Conservation (phyloP, 2,113 vertebrate species). For the Chlamydotis undulata region DNA sequence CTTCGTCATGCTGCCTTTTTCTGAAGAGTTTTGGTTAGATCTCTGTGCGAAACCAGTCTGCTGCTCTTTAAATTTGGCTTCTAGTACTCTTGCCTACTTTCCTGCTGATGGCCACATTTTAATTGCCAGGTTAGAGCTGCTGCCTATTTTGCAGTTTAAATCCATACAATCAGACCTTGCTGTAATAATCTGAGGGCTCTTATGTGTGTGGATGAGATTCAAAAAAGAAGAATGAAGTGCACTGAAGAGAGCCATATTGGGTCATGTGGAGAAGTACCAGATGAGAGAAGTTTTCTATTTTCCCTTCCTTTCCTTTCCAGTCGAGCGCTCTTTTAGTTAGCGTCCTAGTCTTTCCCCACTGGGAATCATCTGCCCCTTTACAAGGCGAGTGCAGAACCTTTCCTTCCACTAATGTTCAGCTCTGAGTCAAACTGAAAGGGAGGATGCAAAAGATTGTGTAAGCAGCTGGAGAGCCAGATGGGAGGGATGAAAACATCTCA, state of each 20-base stretch:
- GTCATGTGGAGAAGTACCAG: background rate
- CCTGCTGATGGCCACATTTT: background rate
- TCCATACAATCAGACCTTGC: background rate
- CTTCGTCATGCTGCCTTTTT: background rate
- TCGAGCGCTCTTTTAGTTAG: background rate
- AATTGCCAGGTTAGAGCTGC: background rate
- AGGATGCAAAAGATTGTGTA: background rate
- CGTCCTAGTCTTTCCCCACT: background rate
- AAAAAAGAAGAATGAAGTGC: background rate
- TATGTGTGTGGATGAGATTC: background rate
- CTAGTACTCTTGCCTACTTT: background rate
- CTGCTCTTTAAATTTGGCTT: background rate
- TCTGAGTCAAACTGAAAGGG: background rate
- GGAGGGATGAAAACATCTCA: background rate
- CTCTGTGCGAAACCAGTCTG: background rate
- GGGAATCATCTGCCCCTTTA: background rate
- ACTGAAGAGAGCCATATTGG: background rate
- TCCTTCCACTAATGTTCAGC: background rate
- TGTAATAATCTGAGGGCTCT: background rate
- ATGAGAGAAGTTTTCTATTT: background rate
- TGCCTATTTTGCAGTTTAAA: background rate
- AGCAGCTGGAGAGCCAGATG: conserved; percentile 25
- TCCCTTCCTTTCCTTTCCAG: background rate
- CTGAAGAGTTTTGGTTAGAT: background rate
- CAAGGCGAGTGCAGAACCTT: background rate